A percentile compares a stretch with the other conserved stretches of the same genome.
Evolutionary conservation across 2,888 invertebrate genomes (phyloP).

Genomic region (Neoascia interrupta): DNA sequence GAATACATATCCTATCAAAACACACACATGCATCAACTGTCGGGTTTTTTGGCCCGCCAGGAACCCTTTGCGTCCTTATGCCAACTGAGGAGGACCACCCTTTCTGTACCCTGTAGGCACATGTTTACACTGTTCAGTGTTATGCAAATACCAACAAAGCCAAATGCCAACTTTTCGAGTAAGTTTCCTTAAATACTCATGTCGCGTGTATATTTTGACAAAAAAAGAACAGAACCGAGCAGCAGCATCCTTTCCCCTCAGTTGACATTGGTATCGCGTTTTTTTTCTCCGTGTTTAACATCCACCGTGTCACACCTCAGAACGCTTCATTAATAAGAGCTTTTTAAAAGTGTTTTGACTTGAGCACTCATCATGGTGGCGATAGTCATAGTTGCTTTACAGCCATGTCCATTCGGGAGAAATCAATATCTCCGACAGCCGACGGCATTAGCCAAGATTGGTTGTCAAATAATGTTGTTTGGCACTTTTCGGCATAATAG

Average conservation of each 20-base stretch:
- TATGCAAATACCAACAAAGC: conserved; percentile 62
- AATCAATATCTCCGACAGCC: too few species aligned
- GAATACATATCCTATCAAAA: conserved; percentile 58
- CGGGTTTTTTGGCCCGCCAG: conserved; percentile 10
- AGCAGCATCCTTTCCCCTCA: conserved; percentile 10
- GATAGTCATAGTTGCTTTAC: too few species aligned
- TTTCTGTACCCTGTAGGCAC: conserved; percentile 27
- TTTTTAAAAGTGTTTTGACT: conserved; percentile 23
- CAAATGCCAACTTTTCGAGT: conserved; percentile 56
- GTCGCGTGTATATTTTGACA: conserved; percentile 22
- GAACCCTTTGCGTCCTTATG: conserved; percentile 46
- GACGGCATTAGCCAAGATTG: too few species aligned
- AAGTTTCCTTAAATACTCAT: conserved; percentile 45
- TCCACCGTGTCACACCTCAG: background rate
- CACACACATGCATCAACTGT: conserved; percentile 37
- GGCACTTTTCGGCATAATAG: too few species aligned
- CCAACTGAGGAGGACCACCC: too few species aligned
- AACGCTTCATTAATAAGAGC: conserved; percentile 17
- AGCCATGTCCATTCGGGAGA: too few species aligned
- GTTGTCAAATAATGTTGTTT: too few species aligned
- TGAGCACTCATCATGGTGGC: background rate
- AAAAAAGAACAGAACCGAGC: too few species aligned
- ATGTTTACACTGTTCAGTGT: conserved; percentile 53
- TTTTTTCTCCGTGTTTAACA: background rate
- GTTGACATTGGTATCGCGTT: background rate